Evolutionary conservation across 2,888 invertebrate genomes (phyloP).

Genomic region (Deladenus siricidicola): DNA sequence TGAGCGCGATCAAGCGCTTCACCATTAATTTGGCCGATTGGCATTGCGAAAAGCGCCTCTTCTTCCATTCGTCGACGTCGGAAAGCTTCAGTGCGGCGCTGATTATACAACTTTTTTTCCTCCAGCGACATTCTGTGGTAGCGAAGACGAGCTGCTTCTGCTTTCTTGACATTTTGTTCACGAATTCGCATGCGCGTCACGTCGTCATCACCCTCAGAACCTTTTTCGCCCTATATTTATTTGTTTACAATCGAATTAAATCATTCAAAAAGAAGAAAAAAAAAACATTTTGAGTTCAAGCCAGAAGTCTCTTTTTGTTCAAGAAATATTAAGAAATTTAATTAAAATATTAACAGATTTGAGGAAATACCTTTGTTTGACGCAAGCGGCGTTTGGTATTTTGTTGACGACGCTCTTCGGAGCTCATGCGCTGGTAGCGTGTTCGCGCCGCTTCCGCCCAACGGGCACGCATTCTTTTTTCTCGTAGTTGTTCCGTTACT

Average conservation of each 20-base stretch:
- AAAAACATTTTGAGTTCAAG: too few relatives aligned
- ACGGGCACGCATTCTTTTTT: conserved; percentile 47
- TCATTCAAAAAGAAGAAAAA: too few relatives aligned
- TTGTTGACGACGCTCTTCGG: conserved; percentile 17
- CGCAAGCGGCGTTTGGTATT: conserved; percentile 20
- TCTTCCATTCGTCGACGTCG: conserved; percentile 41
- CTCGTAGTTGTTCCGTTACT: conserved; percentile 44
- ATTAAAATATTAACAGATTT: too few relatives aligned
- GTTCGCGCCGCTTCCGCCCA: conserved; percentile 50
- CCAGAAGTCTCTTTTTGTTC: too few relatives aligned
- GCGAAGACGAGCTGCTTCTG: conserved; percentile 19
- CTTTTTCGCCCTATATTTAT: too few relatives aligned
- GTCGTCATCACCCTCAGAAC: conserved; percentile 9
- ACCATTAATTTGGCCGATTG: conserved; percentile 45
- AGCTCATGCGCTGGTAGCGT: conserved; percentile 22
- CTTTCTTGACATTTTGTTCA: conserved; percentile 16
- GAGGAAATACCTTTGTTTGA: too few relatives aligned
- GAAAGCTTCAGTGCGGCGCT: conserved; percentile 40
- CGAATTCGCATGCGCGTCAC: conserved; percentile 9
- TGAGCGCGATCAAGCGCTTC: conserved; percentile 44
- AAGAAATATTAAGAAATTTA: too few relatives aligned
- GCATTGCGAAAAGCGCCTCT: conserved; percentile 44
- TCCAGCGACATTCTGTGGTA: conserved; percentile 21
- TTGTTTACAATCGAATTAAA: too few relatives aligned
- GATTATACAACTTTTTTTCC: conserved; percentile 42